phyloP scores from a whole-genome alignment of 2,888 invertebrate species.

The Mimas tiliae region DNA sequence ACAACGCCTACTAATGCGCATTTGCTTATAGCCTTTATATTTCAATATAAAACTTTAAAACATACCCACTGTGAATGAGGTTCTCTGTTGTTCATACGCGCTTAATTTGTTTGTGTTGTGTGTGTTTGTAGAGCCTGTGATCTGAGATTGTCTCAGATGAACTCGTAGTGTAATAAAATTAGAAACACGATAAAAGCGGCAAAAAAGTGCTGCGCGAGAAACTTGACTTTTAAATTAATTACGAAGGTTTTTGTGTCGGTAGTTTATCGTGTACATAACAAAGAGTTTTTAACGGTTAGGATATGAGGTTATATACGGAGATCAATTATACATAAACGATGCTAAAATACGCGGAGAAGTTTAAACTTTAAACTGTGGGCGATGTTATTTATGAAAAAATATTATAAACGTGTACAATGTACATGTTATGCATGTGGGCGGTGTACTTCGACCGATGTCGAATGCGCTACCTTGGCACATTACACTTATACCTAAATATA shows the following conservation, averaged over 20 bases:
- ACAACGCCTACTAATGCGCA: neutral
- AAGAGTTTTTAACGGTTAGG: neutral
- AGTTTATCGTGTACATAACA: neutral
- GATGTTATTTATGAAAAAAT: constrained; percentile 55
- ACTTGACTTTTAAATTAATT: constrained; percentile 5
- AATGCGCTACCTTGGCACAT: constrained; percentile 20
- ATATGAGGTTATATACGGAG: neutral
- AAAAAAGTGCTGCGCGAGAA: neutral
- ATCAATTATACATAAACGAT: neutral
- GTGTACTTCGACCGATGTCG: constrained; percentile 33
- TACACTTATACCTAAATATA: constrained; percentile 9
- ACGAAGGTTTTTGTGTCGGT: neutral
- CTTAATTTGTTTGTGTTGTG: neutral
- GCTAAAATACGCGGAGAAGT: neutral
- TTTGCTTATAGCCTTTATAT: neutral
- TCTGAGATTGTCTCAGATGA: neutral
- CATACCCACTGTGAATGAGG: neutral
- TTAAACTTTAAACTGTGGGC: constrained; percentile 54
- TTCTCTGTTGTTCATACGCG: neutral
- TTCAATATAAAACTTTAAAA: neutral
- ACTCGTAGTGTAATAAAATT: neutral
- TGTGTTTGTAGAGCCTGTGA: neutral
- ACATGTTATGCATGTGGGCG: constrained; percentile 19
- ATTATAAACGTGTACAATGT: constrained; percentile 13
- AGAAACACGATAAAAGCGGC: neutral